Evolutionary conservation across 2,113 vertebrate species (phyloP), one percentile per base, ranked within the genome.

Genomic region (Oryzias curvinotus): DNA sequence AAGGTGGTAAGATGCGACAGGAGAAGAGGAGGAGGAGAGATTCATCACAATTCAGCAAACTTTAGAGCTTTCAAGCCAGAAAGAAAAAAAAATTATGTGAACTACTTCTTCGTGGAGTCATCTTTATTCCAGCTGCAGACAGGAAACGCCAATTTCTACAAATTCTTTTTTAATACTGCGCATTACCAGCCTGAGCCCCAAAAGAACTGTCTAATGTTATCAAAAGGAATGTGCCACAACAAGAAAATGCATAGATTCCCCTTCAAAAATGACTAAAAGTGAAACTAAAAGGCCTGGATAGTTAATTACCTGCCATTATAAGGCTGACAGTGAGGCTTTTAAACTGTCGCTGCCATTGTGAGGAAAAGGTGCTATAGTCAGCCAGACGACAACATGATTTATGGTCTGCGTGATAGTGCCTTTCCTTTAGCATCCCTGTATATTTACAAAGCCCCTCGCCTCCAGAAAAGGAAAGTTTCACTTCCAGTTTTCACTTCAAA

Each of bases 1-100:
- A 72, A 76, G 62, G 71, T 66, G 41, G 64, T 52, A 72, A 5
- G 21, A 54, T 41, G 36, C 36, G 52, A 84, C 48, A 65, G 59
- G 14, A 25, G 25, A 25, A 25, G 25, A 25, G n/a, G 55, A 3
- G 13, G 28, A 18, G n/a, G 3, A 59, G 26, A 16, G 36, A 10
- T 80, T 52, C 53, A 59, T 54, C 46, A 46, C 45, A 69, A 52
- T 77, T 47, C 21, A 36, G 12, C 25, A 65, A 25, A 61, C 8
- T 60, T 71, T 19, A 17, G 5, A 54, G 56, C 60, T 73, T 63
- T 73, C 49, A 49, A 28, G 16, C 18, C 44, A 54, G 57, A 25
- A 18, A 19, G 18, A 19, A 59, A 54, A 62, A 57, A 49, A 25
- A 1, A n/a, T 21, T 21, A 10, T 16, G 44, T 66, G 63, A 76